Percentiles rank a stretch among this genome's conserved stretches.
These are phyloP conservation scores for Drosophila mulleri DNA, from an alignment of 2,888 invertebrate species.

Conservation along the genomic window DNA sequence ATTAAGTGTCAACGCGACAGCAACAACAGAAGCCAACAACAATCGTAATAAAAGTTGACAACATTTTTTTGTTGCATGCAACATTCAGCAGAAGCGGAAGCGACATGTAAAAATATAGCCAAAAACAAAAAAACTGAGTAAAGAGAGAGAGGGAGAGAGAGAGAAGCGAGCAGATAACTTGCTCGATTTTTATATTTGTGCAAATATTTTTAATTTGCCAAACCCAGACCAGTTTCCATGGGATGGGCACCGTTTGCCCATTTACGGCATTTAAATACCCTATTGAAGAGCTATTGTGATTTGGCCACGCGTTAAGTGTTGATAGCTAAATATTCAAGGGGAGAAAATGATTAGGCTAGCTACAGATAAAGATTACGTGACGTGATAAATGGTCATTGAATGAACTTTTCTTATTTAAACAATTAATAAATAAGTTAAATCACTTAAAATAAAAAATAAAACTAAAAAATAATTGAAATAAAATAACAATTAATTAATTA, in stretches of 20 bases:
- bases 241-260: not conserved
- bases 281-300: not conserved
- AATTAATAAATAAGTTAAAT: no score
- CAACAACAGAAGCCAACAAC: slow-evolving; percentile 27
- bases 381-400: no score
- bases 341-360: no score
- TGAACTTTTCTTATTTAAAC: no score
- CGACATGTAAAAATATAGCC: slow-evolving; percentile 22
- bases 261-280: slow-evolving; percentile 4
- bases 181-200: slow-evolving; percentile 71
- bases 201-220: slow-evolving; percentile 75
- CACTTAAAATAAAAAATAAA: no score
- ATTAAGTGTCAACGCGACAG: slow-evolving; percentile 74
- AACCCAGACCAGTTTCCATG: slow-evolving; percentile 28
- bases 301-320: not conserved
- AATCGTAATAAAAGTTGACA: slow-evolving; percentile 75
- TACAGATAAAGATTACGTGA: no score
- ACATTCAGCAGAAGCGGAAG: slow-evolving; percentile 37
- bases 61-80: slow-evolving; percentile 74
- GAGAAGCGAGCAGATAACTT: slow-evolving; percentile 28
- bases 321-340: no score
- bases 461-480: no score
- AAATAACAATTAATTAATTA: no score
- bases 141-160: not conserved
- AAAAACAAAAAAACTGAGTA: slow-evolving; percentile 7